Percentiles rank a stretch among this genome's conserved stretches.
phyloP scores from a whole-genome alignment of 2,113 vertebrate species.

The Paramormyrops kingsleyae region DNA sequence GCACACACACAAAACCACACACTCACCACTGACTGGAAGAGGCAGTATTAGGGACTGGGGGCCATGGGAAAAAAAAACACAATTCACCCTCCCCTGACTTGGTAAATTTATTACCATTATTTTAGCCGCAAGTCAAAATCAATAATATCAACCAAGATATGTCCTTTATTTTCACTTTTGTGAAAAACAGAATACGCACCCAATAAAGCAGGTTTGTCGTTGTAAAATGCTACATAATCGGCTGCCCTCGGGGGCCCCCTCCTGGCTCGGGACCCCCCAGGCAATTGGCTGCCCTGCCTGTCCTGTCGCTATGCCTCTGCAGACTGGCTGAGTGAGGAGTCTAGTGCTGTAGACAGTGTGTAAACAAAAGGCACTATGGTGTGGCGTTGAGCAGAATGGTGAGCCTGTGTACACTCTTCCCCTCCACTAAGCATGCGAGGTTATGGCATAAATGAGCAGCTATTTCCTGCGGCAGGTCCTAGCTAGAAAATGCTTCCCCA shows the following conservation, averaged over 20 bases:
- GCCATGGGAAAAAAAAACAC: neutral
- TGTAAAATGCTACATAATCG: neutral
- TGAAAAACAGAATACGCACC: neutral
- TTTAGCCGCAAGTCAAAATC: neutral
- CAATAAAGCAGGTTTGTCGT: neutral
- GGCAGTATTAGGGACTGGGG: neutral
- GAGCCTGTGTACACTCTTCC: neutral
- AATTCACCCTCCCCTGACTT: neutral
- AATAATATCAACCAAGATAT: neutral
- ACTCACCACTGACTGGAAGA: neutral
- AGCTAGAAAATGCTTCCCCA: neutral
- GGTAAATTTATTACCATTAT: neutral
- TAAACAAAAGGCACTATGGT: neutral
- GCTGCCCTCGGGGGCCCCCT: neutral
- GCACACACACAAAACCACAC: neutral
- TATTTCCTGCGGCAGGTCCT: neutral
- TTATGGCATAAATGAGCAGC: neutral
- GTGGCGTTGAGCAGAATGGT: neutral
- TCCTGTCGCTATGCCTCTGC: neutral
- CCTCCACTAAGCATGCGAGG: neutral
- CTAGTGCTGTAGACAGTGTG: neutral
- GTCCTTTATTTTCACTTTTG: neutral
- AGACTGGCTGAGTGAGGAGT: neutral
- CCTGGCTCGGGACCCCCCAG: neutral
- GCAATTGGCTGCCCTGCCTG: neutral